Evolutionary conservation across 2,797 vertebrate genomes (phyloP).

Genomic region (Channa striata): DNA sequence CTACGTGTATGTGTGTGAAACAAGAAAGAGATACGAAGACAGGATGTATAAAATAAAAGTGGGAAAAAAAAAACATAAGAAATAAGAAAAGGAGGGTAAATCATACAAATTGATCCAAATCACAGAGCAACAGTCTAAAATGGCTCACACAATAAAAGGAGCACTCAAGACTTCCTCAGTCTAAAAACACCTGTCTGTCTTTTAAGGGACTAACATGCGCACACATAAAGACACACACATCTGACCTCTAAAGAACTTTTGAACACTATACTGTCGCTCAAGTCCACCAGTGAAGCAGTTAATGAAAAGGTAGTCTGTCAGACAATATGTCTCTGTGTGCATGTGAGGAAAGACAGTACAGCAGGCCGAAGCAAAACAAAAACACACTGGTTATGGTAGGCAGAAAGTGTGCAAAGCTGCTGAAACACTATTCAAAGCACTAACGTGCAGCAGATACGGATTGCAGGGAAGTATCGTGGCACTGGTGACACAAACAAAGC

Average conservation of each 20-base stretch:
- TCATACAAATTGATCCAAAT: slow-evolving; percentile 68
- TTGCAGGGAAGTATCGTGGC: slow-evolving; percentile 24
- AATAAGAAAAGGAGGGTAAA: slow-evolving; percentile 83
- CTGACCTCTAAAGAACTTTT: slow-evolving; percentile 52
- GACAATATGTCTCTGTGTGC: slow-evolving; percentile 27
- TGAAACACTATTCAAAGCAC: slow-evolving; percentile 16
- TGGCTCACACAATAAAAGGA: slow-evolving; percentile 60
- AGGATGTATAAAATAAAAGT: slow-evolving; percentile 57
- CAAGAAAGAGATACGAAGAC: not conserved
- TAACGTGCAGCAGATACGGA: slow-evolving; percentile 6
- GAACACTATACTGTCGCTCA: slow-evolving; percentile 36
- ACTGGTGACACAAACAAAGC: slow-evolving; percentile 46
- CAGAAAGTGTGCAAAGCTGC: slow-evolving; percentile 20
- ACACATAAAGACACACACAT: slow-evolving; percentile 19
- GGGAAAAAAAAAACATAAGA: slow-evolving; percentile 76
- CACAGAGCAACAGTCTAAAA: slow-evolving; percentile 54
- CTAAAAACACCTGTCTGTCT: slow-evolving; percentile 54
- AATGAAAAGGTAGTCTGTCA: slow-evolving; percentile 58
- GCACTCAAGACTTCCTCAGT: slow-evolving; percentile 63
- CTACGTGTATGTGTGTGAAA: slow-evolving; percentile 53
- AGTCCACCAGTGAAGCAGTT: slow-evolving; percentile 46
- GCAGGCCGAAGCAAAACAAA: slow-evolving; percentile 34
- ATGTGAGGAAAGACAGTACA: slow-evolving; percentile 6
- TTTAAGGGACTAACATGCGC: slow-evolving; percentile 19
- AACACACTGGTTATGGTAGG: slow-evolving; percentile 12